Evolutionary conservation across 1,140 invertebrate genomes (phyloP).

Genomic region (Calliopsis andreniformis): DNA sequence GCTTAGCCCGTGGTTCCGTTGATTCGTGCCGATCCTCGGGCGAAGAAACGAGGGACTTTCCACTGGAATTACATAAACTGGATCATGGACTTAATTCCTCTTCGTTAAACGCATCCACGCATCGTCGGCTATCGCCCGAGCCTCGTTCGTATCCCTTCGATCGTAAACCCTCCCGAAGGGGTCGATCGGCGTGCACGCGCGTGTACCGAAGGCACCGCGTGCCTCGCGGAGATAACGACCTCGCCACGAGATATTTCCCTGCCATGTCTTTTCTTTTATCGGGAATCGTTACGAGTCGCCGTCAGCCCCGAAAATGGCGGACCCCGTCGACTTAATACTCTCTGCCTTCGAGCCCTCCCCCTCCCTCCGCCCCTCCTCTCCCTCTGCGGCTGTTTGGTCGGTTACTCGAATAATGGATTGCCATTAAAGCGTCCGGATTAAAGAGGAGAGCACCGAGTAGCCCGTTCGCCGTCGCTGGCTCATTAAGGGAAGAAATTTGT

Average conservation of each 20-base stretch:
- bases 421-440: slow-evolving; percentile 56
- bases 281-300: slow-evolving; percentile 26
- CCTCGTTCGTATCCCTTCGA: not conserved
- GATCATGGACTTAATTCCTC: slow-evolving; percentile 8
- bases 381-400: slow-evolving; percentile 7
- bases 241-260: not conserved
- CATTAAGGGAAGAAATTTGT: slow-evolving; percentile 56
- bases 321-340: slow-evolving; percentile 33
- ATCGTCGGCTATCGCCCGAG: not conserved
- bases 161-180: not conserved
- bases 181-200: too few relatives aligned
- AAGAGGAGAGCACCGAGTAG: slow-evolving; percentile 53
- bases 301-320: slow-evolving; percentile 42
- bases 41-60: slow-evolving; percentile 3
- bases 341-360: not conserved
- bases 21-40: not conserved
- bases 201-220: too few relatives aligned
- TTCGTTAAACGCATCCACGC: slow-evolving; percentile 16
- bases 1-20: not conserved
- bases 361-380: not conserved
- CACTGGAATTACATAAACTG: not conserved
- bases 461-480: slow-evolving; percentile 16
- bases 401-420: slow-evolving; percentile 58
- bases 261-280: slow-evolving; percentile 15
- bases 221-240: too few relatives aligned